These are phyloP conservation scores for Anguilla rostrata DNA, from an alignment of 2,113 vertebrate genomes.

Conservation along the genomic window DNA sequence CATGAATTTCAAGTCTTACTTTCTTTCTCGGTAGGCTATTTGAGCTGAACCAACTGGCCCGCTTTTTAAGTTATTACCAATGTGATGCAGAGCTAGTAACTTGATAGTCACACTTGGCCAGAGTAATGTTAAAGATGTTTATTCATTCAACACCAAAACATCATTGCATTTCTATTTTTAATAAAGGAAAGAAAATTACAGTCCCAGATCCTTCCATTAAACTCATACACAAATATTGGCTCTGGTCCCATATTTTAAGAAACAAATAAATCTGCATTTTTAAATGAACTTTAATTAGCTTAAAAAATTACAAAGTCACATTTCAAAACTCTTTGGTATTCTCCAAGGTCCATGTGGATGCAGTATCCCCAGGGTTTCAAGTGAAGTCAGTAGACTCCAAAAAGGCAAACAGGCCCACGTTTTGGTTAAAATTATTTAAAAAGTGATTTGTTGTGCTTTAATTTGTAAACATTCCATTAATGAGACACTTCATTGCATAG, in stretches of 20 bases:
- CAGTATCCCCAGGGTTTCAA: background rate
- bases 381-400: background rate
- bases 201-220: conserved; percentile 3
- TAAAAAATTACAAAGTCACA: background rate
- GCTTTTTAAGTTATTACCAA: background rate
- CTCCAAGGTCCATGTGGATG: background rate
- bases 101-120: background rate
- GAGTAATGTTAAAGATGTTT: conserved; percentile 17
- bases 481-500: conserved; percentile 24
- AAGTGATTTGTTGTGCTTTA: conserved; percentile 41
- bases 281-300: conserved; percentile 18
- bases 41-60: background rate
- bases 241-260: background rate
- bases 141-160: conserved; percentile 13
- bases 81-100: background rate
- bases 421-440: conserved; percentile 16
- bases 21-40: background rate
- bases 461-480: conserved; percentile 53
- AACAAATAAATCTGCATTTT: background rate
- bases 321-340: background rate
- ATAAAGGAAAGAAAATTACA: background rate
- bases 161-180: background rate
- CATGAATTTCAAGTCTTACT: background rate
- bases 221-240: background rate
- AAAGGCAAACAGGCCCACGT: conserved; percentile 12